Percentiles rank a stretch among this genome's conserved stretches.
phyloP scores from a whole-genome alignment of 2,888 invertebrate genomes.

The Spodoptera picta region DNA sequence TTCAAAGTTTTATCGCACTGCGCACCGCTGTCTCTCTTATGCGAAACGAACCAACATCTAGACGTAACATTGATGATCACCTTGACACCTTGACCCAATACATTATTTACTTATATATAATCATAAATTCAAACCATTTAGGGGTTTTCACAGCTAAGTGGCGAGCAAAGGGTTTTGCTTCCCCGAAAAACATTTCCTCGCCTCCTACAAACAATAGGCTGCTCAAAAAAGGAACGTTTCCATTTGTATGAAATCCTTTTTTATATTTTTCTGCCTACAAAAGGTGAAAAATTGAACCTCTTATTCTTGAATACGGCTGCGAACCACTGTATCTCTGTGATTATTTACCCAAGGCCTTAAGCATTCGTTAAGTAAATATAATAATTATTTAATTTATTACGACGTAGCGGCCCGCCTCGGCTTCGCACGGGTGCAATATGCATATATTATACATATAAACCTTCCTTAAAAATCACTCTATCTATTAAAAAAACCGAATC shows the following conservation, averaged over 20 bases:
- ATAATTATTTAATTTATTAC: slow-evolving; percentile 11
- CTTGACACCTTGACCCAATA: slow-evolving; percentile 26
- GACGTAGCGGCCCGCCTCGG: not conserved
- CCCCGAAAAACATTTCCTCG: slow-evolving; percentile 60
- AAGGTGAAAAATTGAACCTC: slow-evolving; percentile 60
- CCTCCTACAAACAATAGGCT: slow-evolving; percentile 68
- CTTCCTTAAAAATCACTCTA: too few relatives aligned
- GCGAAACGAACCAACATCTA: too few relatives aligned
- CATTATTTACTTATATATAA: slow-evolving; percentile 37
- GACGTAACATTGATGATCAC: not conserved
- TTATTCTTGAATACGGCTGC: slow-evolving; percentile 45
- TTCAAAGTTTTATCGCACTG: too few relatives aligned
- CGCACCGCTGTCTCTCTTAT: too few relatives aligned
- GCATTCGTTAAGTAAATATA: slow-evolving; percentile 28
- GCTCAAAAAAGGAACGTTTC: slow-evolving; percentile 66
- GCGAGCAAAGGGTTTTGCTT: slow-evolving; percentile 56
- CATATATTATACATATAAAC: too few relatives aligned
- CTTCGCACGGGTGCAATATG: too few relatives aligned
- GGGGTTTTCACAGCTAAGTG: slow-evolving; percentile 44
- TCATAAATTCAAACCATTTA: slow-evolving; percentile 49
- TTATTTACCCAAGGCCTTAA: slow-evolving; percentile 33
- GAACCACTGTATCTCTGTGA: slow-evolving; percentile 28
- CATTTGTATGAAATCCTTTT: slow-evolving; percentile 70
- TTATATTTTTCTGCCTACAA: slow-evolving; percentile 58
- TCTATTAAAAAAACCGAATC: too few relatives aligned